A percentile compares a stretch with the other conserved stretches of the same genome.
Evolutionary conservation across 2,797 vertebrate genomes (phyloP).

Genomic region (Echeneis naucrates): DNA sequence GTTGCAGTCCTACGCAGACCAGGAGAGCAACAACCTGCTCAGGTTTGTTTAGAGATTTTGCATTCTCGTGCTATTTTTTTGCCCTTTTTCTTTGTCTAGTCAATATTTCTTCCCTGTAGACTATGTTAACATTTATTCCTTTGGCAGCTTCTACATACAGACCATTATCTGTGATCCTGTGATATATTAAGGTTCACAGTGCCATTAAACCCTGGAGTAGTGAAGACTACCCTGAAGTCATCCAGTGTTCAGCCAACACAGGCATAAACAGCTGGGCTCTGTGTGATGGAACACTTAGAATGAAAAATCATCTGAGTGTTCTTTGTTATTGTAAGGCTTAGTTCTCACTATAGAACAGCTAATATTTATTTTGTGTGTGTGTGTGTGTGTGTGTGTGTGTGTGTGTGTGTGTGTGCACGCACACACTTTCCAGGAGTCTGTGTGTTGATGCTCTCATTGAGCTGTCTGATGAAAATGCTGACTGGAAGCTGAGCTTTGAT

Average conservation of each 20-base stretch:
- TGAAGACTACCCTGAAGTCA: conserved; percentile 47
- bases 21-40: conserved; percentile 96
- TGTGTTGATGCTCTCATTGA: conserved; percentile 98
- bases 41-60: conserved; percentile 84
- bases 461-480: conserved; percentile 97
- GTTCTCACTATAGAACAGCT: not conserved
- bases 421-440: conserved; percentile 88
- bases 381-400: conserved; percentile 15
- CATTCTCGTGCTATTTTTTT: not conserved
- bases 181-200: conserved; percentile 52
- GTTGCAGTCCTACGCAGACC: conserved; percentile 92
- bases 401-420: too few relatives aligned
- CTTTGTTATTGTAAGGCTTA: conserved; percentile 12
- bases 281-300: conserved; percentile 9
- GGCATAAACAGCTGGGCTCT: conserved; percentile 38
- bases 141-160: conserved; percentile 8
- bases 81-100: not conserved
- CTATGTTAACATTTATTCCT: conserved; percentile 24
- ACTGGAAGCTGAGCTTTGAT: conserved; percentile 98
- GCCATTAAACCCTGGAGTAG: conserved; percentile 38
- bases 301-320: conserved; percentile 7
- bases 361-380: conserved; percentile 33
- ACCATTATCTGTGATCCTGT: conserved; percentile 21
- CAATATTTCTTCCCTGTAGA: not conserved
- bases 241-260: conserved; percentile 29